A percentile compares a stretch with the other conserved stretches of the same genome.
Evolutionary conservation across 2,113 vertebrate species (phyloP).

Genomic region (Tretioscincus oriximinensis): DNA sequence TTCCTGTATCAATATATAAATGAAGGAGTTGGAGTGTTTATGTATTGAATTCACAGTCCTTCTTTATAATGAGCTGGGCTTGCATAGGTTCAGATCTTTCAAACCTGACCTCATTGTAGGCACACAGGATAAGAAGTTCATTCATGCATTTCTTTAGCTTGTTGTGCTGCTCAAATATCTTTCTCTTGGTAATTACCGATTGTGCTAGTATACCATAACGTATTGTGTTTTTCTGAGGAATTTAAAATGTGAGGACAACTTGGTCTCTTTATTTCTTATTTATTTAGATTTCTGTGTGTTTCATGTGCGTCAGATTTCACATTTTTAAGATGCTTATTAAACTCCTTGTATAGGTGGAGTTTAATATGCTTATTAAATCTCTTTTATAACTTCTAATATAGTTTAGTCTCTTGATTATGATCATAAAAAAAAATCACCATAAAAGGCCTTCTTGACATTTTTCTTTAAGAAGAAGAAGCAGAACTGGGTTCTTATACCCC

Average conservation of each 20-base stretch:
- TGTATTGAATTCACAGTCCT: too few species aligned
- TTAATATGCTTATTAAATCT: background rate
- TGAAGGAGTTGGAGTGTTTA: too few species aligned
- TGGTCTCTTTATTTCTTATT: background rate
- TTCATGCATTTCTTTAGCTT: background rate
- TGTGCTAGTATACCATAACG: background rate
- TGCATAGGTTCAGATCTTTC: too few species aligned
- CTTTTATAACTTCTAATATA: too few species aligned
- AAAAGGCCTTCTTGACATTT: background rate
- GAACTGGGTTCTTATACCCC: too few species aligned
- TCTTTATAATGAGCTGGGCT: too few species aligned
- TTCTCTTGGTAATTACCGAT: background rate
- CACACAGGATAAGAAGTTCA: too few species aligned
- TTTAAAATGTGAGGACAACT: background rate
- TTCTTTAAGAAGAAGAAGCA: too few species aligned
- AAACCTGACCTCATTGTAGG: too few species aligned
- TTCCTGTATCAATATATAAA: too few species aligned
- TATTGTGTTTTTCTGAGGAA: background rate
- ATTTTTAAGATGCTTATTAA: too few species aligned
- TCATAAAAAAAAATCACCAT: too few species aligned
- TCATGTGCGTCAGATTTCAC: background rate
- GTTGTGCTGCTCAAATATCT: background rate
- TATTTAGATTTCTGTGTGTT: background rate
- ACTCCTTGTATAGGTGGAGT: background rate
- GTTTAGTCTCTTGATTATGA: background rate